phyloP scores from a whole-genome alignment of 2,888 invertebrate species.

The Sminthurinus aureus region DNA sequence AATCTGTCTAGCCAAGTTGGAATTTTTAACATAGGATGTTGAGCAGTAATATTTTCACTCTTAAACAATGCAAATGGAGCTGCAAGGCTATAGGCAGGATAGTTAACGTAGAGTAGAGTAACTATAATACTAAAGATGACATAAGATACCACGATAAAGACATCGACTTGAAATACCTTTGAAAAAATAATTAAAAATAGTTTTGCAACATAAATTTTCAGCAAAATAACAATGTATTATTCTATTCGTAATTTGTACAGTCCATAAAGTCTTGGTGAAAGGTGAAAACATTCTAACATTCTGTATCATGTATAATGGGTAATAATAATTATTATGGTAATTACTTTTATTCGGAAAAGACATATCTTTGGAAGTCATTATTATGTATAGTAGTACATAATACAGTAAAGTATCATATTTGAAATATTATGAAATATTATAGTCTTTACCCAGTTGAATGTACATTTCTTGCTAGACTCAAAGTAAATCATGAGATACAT shows the following conservation, averaged over 20 bases:
- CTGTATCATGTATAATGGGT: too few relatives aligned
- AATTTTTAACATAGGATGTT: background rate
- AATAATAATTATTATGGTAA: too few relatives aligned
- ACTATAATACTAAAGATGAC: background rate
- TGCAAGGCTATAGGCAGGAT: background rate
- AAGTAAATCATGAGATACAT: background rate
- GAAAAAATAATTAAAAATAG: background rate
- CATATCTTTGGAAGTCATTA: too few relatives aligned
- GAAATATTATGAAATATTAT: too few relatives aligned
- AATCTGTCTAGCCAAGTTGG: slow-evolving; percentile 8
- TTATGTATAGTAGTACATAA: too few relatives aligned
- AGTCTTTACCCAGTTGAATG: background rate
- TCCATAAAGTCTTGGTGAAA: too few relatives aligned
- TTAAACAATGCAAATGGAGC: background rate
- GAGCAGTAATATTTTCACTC: background rate
- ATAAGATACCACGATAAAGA: background rate
- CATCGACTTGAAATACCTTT: background rate
- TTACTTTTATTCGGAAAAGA: too few relatives aligned
- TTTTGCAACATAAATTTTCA: background rate
- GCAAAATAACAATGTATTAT: background rate
- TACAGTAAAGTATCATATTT: too few relatives aligned
- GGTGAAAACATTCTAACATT: too few relatives aligned
- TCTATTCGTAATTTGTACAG: background rate
- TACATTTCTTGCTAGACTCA: background rate
- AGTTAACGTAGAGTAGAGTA: background rate